These are phyloP conservation scores for Stegostoma tigrinum DNA, from an alignment of 2,113 vertebrate species.

Conservation along the genomic window DNA sequence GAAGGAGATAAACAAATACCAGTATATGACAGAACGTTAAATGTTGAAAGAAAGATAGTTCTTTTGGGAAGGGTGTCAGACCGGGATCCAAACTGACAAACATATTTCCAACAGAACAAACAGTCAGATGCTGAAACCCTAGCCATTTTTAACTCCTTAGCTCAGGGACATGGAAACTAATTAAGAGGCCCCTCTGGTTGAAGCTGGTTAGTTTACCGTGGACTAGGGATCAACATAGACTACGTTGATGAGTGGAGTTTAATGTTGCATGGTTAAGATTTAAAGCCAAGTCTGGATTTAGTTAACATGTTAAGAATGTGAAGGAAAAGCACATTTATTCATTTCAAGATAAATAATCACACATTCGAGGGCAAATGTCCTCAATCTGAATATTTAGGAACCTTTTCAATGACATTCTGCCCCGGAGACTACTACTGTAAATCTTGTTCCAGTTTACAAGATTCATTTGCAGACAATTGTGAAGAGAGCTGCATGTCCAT, in stretches of 20 bases:
- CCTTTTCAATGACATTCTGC: neutral
- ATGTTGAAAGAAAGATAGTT: neutral
- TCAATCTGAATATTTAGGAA: neutral
- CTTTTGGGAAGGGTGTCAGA: neutral
- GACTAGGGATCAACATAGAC: neutral
- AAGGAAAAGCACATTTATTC: neutral
- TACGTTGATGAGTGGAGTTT: neutral
- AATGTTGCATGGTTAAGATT: neutral
- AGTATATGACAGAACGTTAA: neutral
- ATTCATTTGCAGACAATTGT: neutral
- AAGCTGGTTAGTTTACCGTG: neutral
- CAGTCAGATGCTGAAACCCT: neutral
- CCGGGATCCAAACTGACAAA: neutral
- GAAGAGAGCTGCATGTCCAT: neutral
- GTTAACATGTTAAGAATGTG: neutral
- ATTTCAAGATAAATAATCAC: neutral
- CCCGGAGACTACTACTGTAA: neutral
- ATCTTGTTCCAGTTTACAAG: neutral
- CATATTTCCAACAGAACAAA: neutral
- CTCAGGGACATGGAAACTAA: neutral
- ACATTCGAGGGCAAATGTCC: neutral
- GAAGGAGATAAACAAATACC: neutral
- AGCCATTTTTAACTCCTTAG: neutral
- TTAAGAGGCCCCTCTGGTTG: neutral
- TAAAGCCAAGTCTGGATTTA: neutral